Percentiles rank a stretch among this genome's conserved stretches.
Evolutionary conservation across 2,888 invertebrate species (phyloP).

Genomic region (Siphonodentalium dalli): DNA sequence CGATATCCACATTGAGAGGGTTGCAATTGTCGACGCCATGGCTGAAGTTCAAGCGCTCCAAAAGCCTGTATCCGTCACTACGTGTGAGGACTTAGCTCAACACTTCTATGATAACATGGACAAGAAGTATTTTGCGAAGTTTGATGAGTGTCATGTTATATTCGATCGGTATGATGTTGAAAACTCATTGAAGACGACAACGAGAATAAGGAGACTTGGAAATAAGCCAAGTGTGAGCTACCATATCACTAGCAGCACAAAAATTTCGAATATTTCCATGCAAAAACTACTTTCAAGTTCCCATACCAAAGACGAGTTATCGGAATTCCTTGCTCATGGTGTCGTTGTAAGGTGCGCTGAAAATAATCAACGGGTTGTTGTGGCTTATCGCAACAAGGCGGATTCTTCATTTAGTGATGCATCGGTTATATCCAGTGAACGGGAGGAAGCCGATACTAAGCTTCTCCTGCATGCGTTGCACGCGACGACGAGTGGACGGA

Average conservation of each 20-base stretch:
- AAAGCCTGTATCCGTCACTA: slow-evolving; percentile 1
- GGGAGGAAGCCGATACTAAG: slow-evolving; percentile 6
- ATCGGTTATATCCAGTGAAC: neutral
- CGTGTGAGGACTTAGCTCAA: slow-evolving; percentile 3
- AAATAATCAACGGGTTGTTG: no score
- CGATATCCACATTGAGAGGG: no score
- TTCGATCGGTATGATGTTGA: slow-evolving; percentile 16
- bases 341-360: neutral
- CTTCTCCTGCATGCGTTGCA: slow-evolving; percentile 3
- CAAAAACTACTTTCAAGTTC: slow-evolving; percentile 6
- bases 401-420: no score
- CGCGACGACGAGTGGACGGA: slow-evolving; percentile 1
- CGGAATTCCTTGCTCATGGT: neutral
- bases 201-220: neutral
- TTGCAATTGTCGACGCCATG: slow-evolving; percentile 9
- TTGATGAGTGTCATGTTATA: slow-evolving; percentile 5
- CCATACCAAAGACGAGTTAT: slow-evolving; percentile 8
- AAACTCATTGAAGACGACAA: slow-evolving; percentile 6
- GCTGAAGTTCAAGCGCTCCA: slow-evolving; percentile 3
- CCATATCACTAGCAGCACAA: slow-evolving; percentile 6
- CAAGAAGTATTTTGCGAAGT: no score
- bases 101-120: neutral
- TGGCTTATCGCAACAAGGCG: no score
- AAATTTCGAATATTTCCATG: slow-evolving; percentile 1
- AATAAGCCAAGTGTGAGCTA: neutral